Evolutionary conservation across 2,888 invertebrate genomes (phyloP).

Genomic region (Saturnia japonica): DNA sequence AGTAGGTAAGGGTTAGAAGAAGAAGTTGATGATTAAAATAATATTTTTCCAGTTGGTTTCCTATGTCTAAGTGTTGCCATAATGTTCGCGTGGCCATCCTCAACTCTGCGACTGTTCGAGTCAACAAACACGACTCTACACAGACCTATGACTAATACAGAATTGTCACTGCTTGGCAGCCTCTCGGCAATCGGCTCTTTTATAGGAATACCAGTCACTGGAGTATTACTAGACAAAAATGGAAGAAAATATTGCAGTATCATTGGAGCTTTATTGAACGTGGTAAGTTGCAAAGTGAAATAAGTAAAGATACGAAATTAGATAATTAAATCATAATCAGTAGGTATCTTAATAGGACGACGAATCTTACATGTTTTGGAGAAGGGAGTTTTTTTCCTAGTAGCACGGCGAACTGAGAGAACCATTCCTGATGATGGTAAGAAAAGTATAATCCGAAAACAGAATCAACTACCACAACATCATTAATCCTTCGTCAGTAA

Average conservation of each 20-base stretch:
- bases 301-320: neutral
- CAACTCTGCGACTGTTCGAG: constrained; percentile 50
- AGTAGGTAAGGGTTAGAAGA: no score
- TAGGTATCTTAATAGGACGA: no score
- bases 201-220: constrained; percentile 43
- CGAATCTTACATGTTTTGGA: no score
- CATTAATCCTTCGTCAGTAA: no score
- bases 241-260: constrained; percentile 46
- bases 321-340: no score
- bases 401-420: no score
- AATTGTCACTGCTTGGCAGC: constrained; percentile 50
- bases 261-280: constrained; percentile 32
- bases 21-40: no score
- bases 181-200: constrained; percentile 45
- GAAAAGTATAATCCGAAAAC: no score
- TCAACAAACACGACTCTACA: constrained; percentile 42
- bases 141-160: constrained; percentile 35
- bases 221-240: constrained; percentile 26
- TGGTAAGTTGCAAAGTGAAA: constrained; percentile 34
- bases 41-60: constrained; percentile 19
- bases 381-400: no score
- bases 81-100: constrained; percentile 62
- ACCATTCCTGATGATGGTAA: no score
- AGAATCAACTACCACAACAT: no score
- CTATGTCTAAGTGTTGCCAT: constrained; percentile 41